These are phyloP conservation scores for Melanotaenia trifasciata DNA, from an alignment of 2,797 vertebrate genomes.

Conservation along the genomic window DNA sequence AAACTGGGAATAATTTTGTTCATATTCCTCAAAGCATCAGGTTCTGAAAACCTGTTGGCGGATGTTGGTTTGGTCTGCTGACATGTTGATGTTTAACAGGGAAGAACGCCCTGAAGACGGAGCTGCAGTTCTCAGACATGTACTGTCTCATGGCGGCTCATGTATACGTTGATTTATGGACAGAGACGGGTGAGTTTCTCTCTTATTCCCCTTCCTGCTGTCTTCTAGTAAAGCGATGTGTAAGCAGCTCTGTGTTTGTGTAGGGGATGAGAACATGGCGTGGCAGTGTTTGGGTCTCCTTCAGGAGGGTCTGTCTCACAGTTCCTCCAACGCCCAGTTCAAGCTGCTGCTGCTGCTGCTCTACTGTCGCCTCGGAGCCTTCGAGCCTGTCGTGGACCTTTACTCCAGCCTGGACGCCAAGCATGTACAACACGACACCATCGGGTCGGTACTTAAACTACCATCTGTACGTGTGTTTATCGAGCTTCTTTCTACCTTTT, in stretches of 20 bases:
- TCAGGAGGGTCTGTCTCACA: slow-evolving; percentile 91
- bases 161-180: slow-evolving; percentile 93
- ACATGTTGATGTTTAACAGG: slow-evolving; percentile 74
- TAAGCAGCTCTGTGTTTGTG: slow-evolving; percentile 2
- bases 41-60: too few relatives aligned
- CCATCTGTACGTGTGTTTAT: background rate
- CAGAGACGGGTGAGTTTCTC: slow-evolving; percentile 85
- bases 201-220: background rate
- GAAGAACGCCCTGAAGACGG: slow-evolving; percentile 92
- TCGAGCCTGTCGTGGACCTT: slow-evolving; percentile 94
- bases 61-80: too few relatives aligned
- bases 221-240: fast-evolving
- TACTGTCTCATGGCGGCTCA: slow-evolving; percentile 97
- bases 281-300: slow-evolving; percentile 91
- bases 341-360: slow-evolving; percentile 96
- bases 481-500: too few relatives aligned
- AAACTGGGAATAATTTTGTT: too few relatives aligned
- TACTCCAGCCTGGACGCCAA: slow-evolving; percentile 98
- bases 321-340: slow-evolving; percentile 95
- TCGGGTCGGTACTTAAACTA: slow-evolving; percentile 86
- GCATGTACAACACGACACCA: slow-evolving; percentile 98
- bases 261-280: slow-evolving; percentile 89
- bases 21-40: too few relatives aligned
- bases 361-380: slow-evolving; percentile 94
- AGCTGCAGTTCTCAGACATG: slow-evolving; percentile 96